A percentile compares a stretch with the other conserved stretches of the same genome.
Evolutionary conservation across 1,140 invertebrate species (phyloP).

Genomic region (Doryteuthis pealeii): DNA sequence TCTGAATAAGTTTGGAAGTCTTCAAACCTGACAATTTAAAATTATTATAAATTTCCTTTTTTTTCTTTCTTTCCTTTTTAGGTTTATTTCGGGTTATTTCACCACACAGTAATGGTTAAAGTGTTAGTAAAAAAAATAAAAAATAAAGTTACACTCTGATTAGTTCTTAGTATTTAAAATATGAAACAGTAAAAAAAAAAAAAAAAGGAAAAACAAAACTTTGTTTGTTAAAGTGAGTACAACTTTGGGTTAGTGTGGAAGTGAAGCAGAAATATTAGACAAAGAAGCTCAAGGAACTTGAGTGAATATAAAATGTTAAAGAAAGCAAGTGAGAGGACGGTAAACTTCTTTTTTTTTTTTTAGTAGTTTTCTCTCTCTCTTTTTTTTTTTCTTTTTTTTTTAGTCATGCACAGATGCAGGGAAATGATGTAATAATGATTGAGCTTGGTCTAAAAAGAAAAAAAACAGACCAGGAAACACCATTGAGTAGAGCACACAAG

Average conservation of each 20-base stretch:
- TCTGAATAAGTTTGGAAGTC: too few species aligned
- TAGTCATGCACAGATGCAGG: constrained; percentile 1
- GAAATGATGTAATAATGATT: neutral
- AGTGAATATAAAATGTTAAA: neutral
- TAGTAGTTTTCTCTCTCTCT: too few species aligned
- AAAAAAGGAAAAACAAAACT: neutral
- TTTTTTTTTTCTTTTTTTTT: neutral
- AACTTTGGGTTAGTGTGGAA: constrained; percentile 3
- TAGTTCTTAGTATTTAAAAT: too few species aligned
- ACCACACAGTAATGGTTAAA: too few species aligned
- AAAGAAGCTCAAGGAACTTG: neutral
- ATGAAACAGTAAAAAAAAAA: too few species aligned
- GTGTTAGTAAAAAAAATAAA: too few species aligned
- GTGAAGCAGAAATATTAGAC: neutral
- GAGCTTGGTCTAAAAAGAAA: neutral
- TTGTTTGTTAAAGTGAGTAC: constrained; percentile 1
- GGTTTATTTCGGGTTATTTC: too few species aligned
- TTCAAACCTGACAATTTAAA: too few species aligned
- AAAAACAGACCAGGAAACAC: constrained; percentile 1
- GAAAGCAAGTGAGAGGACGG: neutral
- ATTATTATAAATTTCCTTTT: too few species aligned
- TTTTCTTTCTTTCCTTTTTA: too few species aligned
- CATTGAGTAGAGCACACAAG: neutral
- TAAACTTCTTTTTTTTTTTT: neutral
- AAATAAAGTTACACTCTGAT: too few species aligned